Evolutionary conservation across 2,113 vertebrate species (phyloP), one percentile per base, ranked within the genome.

Genomic region (Ciconia stormi): DNA sequence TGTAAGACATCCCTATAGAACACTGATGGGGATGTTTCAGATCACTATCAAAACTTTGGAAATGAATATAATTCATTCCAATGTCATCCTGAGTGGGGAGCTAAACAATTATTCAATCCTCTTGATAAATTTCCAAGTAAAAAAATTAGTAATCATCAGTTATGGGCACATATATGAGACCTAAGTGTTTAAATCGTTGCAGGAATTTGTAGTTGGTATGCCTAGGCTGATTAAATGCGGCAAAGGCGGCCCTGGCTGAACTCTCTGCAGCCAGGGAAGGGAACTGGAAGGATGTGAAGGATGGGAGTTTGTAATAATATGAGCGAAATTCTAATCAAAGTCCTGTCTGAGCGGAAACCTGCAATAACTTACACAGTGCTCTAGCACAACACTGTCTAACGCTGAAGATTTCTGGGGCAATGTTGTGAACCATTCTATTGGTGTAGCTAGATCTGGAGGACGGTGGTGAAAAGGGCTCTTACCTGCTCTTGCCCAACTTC

Each of bases 161-260:
- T 93, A 91, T 14, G 11, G 83, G 30, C 65, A 95, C 0, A 0
- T 67, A 72, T 87, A 67, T 74, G 72, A 89, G 80, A 89, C 36
- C 11, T 67, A 87, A 90, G 69, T 74, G 52, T 84, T 92, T 87
- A 82, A 95, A 87, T 88, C 0, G 0, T 61, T 84, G 36, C 69
- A 89, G 36, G 65, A 87, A 89, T 91, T 87, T 89, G 91, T 56
- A 82, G 89, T 89, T 94, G 95, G 84, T 87, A 58, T 72, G 52
- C 65, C 52, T 46, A 69, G 52, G 47, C 16, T 95, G 96, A 92
- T 94, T 91, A 87, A 95, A 92, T 82, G 73, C 0, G 0, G 52
- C 80, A 96, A 79, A 92, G n/a, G 38, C 0, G 0, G 72, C 67
- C 55, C 55, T 77, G 72, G 30, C 27, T 94, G 83, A 94, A 86